These are phyloP conservation scores for Sericinus montela DNA, from an alignment of 2,888 invertebrate species.

Conservation along the genomic window DNA sequence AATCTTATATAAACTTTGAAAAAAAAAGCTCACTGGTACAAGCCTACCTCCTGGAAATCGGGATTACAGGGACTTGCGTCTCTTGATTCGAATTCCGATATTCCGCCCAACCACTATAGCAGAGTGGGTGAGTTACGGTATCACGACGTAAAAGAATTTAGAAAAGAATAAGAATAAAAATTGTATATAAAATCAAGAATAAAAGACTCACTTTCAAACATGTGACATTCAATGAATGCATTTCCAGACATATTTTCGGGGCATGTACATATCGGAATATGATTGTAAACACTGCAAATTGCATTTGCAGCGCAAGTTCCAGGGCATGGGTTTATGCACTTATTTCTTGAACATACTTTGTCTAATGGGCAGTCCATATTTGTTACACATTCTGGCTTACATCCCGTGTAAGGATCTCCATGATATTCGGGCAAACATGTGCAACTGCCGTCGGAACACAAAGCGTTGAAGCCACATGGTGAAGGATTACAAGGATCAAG, in stretches of 20 bases:
- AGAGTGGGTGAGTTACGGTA: too few species aligned
- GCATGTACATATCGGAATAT: slow-evolving; percentile 84
- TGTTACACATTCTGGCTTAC: slow-evolving; percentile 87
- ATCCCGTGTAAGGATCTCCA: slow-evolving; percentile 86
- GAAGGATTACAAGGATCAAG: slow-evolving; percentile 85
- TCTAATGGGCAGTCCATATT: slow-evolving; percentile 85
- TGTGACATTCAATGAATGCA: slow-evolving; percentile 83
- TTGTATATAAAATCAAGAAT: too few species aligned
- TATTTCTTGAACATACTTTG: slow-evolving; percentile 85
- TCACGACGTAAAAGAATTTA: too few species aligned
- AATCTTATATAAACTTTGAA: too few species aligned
- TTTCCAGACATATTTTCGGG: slow-evolving; percentile 83
- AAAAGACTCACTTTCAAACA: slow-evolving; percentile 67
- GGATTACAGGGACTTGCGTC: too few species aligned
- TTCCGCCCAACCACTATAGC: too few species aligned
- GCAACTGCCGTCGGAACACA: slow-evolving; percentile 83
- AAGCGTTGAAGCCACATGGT: slow-evolving; percentile 83
- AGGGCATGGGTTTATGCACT: slow-evolving; percentile 86
- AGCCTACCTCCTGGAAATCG: too few species aligned
- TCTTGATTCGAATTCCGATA: too few species aligned
- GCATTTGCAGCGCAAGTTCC: slow-evolving; percentile 83
- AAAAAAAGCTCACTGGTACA: too few species aligned
- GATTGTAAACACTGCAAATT: slow-evolving; percentile 81
- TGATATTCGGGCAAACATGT: slow-evolving; percentile 85
- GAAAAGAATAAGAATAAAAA: too few species aligned